phyloP scores from a whole-genome alignment of 2,797 vertebrate species.

The Arctocebus calabarensis region DNA sequence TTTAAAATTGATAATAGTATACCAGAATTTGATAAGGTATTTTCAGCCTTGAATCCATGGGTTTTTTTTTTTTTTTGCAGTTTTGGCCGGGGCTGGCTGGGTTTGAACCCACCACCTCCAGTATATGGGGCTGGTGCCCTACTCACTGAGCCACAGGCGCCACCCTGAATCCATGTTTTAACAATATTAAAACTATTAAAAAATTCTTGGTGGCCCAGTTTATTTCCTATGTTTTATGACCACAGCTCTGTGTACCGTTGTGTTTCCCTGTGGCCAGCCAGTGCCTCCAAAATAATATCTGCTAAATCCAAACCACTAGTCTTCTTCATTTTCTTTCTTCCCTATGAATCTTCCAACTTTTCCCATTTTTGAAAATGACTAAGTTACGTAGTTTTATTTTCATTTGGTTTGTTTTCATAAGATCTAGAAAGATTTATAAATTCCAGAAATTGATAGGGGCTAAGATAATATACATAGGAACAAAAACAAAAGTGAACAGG shows the following conservation, averaged over 20 bases:
- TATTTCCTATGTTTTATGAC: not conserved
- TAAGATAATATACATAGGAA: not conserved
- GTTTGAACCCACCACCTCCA: too few species aligned
- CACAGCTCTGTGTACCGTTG: rapidly evolving
- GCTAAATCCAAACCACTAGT: not conserved
- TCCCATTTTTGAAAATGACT: not conserved
- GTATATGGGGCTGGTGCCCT: too few species aligned
- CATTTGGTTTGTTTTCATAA: not conserved
- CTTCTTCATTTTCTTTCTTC: not conserved
- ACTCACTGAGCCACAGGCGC: too few species aligned
- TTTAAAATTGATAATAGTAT: not conserved
- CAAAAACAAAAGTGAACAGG: not conserved
- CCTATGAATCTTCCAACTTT: not conserved
- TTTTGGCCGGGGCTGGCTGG: too few species aligned
- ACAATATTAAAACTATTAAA: not conserved
- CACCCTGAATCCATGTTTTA: not conserved
- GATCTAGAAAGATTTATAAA: not conserved
- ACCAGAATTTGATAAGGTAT: not conserved
- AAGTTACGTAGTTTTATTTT: not conserved
- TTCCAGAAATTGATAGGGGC: not conserved
- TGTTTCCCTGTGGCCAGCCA: not conserved
- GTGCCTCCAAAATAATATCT: not conserved
- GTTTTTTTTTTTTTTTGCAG: too few species aligned
- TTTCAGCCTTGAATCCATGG: not conserved
- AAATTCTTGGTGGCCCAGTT: not conserved